Evolutionary conservation across 2,797 vertebrate genomes (phyloP).

Genomic region (Philypnodon macrostomus): DNA sequence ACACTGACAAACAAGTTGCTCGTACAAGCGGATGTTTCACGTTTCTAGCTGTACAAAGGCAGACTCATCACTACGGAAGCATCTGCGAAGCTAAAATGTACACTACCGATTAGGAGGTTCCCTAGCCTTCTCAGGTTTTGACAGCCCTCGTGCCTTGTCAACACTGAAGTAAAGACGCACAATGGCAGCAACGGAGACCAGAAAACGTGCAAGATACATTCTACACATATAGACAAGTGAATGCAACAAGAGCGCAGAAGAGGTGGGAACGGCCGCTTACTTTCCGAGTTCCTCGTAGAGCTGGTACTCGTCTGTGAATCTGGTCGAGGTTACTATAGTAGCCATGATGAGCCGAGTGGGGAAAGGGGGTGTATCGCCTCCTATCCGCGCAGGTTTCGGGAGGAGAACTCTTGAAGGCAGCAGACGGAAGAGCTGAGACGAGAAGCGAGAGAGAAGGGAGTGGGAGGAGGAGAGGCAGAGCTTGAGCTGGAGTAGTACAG

Average conservation of each 20-base stretch:
- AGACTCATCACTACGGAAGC: slow-evolving; percentile 12
- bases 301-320: slow-evolving; percentile 96
- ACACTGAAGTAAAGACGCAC: slow-evolving; percentile 53
- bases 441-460: slow-evolving; percentile 42
- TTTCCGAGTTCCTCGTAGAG: slow-evolving; percentile 97
- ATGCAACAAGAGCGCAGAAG: slow-evolving; percentile 53
- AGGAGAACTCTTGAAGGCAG: slow-evolving; percentile 73
- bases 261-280: slow-evolving; percentile 75
- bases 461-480: slow-evolving; percentile 23
- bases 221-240: slow-evolving; percentile 11
- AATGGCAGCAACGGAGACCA: slow-evolving; percentile 35
- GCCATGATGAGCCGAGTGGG: slow-evolving; percentile 81
- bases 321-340: slow-evolving; percentile 90
- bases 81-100: slow-evolving; percentile 16
- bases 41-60: slow-evolving; percentile 11
- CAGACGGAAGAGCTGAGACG: slow-evolving; percentile 48
- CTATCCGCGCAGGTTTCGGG: slow-evolving; percentile 72
- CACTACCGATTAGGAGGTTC: slow-evolving; percentile 20
- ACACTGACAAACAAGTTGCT: slow-evolving; percentile 38
- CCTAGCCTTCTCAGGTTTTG: slow-evolving; percentile 32
- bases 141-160: slow-evolving; percentile 54
- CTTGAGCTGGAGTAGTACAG: slow-evolving; percentile 62
- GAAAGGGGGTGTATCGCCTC: slow-evolving; percentile 60
- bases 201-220: slow-evolving; percentile 27
- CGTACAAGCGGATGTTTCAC: slow-evolving; percentile 2